A percentile compares a stretch with the other conserved stretches of the same genome.
These are phyloP conservation scores for Archaeoteleia sp. DNA, from an alignment of 2,888 invertebrate genomes.

Conservation along the genomic window DNA sequence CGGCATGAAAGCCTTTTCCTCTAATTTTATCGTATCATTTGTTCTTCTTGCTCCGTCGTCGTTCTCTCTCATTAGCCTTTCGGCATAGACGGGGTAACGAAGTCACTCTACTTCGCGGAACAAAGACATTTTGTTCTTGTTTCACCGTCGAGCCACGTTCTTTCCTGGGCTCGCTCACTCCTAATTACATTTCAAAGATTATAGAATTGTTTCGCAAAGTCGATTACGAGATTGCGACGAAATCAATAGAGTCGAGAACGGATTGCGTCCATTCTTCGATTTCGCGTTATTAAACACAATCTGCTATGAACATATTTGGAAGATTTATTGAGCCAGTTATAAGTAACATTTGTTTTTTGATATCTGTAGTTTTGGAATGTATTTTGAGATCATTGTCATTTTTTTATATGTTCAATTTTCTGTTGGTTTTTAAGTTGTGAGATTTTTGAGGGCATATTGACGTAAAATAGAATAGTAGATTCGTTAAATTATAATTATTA, in stretches of 20 bases:
- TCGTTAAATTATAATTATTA: no score
- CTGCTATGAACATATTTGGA: no score
- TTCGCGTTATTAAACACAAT: conserved; percentile 36
- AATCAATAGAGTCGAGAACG: conserved; percentile 36
- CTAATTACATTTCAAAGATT: conserved; percentile 73
- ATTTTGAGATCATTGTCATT: no score
- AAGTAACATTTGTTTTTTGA: no score
- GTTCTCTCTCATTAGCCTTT: conserved; percentile 32
- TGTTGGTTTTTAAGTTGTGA: no score
- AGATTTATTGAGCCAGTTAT: no score
- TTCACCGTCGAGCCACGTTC: conserved; percentile 63
- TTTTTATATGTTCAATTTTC: no score
- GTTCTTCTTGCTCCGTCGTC: conserved; percentile 32
- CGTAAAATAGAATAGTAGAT: no score
- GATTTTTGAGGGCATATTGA: no score
- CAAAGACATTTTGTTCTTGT: conserved; percentile 70
- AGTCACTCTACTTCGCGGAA: conserved; percentile 57
- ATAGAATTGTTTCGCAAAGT: conserved; percentile 73
- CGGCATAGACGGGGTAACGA: conserved; percentile 55
- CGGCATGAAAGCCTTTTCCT: conserved; percentile 33
- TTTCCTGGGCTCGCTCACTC: conserved; percentile 57
- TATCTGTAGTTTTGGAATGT: no score
- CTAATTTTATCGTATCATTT: conserved; percentile 42
- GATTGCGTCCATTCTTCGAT: conserved; percentile 33
- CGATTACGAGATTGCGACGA: conserved; percentile 67